These are phyloP conservation scores for Diplogasteroides magnus DNA, from an alignment of 1,140 invertebrate species.

Conservation along the genomic window DNA sequence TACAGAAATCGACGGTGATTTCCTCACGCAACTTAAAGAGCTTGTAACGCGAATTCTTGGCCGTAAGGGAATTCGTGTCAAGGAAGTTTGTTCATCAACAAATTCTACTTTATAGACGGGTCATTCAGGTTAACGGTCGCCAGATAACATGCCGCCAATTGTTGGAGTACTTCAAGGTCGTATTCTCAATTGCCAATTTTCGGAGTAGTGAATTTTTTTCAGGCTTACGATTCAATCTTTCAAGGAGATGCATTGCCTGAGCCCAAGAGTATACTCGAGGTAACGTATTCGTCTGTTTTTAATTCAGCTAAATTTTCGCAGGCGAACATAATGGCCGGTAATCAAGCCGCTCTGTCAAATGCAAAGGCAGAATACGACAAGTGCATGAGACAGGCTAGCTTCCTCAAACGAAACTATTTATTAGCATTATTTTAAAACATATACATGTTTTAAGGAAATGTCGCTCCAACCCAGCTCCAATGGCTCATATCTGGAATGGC, in stretches of 20 bases:
- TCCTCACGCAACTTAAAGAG: slow-evolving; percentile 75
- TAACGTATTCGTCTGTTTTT: slow-evolving; percentile 56
- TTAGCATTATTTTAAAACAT: background rate
- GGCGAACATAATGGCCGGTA: slow-evolving; percentile 97
- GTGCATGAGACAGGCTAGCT: background rate
- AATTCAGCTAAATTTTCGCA: slow-evolving; percentile 55
- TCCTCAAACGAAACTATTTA: background rate
- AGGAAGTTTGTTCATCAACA: slow-evolving; percentile 67
- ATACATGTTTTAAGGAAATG: slow-evolving; percentile 37
- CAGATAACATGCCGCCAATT: slow-evolving; percentile 81
- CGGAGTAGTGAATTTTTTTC: too few species aligned
- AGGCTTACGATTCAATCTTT: slow-evolving; percentile 64
- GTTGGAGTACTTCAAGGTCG: slow-evolving; percentile 90
- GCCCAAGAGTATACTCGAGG: slow-evolving; percentile 95
- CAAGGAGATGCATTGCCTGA: slow-evolving; percentile 89
- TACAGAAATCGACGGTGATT: slow-evolving; percentile 90
- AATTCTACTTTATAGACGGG: background rate
- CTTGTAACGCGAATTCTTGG: slow-evolving; percentile 82
- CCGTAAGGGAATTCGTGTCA: slow-evolving; percentile 83
- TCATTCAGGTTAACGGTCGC: slow-evolving; percentile 67
- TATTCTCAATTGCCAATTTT: too few species aligned
- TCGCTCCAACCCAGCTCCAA: too few species aligned
- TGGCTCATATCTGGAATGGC: too few species aligned
- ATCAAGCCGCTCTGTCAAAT: slow-evolving; percentile 81
- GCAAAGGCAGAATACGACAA: slow-evolving; percentile 69